Percentiles rank a stretch among this genome's conserved stretches.
Conservation (phyloP, 2,113 vertebrate genomes). For the Albula goreensis region DNA sequence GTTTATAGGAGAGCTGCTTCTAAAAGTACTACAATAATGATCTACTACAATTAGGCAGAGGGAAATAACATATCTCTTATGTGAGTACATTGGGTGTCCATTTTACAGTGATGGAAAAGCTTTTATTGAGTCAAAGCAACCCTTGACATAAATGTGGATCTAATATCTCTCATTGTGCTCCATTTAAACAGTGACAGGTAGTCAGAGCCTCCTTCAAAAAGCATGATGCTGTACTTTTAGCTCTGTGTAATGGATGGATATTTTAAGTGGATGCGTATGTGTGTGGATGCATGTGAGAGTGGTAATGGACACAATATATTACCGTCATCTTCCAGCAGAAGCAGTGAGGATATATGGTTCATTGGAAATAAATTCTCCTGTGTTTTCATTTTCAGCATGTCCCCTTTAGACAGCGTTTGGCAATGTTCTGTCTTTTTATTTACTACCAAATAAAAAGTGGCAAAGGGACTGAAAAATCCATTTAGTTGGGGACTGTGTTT, state of each 20-base stretch:
- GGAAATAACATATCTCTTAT: neutral
- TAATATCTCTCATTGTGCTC: neutral
- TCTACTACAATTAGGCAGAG: conserved; percentile 15
- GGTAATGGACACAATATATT: neutral
- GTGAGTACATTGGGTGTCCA: conserved; percentile 16
- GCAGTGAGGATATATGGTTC: neutral
- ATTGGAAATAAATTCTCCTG: neutral
- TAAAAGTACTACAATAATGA: conserved; percentile 11
- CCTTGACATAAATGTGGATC: conserved; percentile 20
- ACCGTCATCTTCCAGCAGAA: neutral
- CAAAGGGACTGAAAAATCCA: conserved; percentile 35
- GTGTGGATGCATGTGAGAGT: conserved; percentile 6
- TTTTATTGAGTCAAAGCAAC: conserved; percentile 20
- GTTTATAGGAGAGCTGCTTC: conserved; percentile 21
- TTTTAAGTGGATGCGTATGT: neutral
- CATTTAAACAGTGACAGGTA: neutral
- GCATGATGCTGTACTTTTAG: neutral
- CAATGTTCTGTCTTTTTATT: conserved; percentile 46
- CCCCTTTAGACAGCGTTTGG: neutral
- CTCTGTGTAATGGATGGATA: neutral
- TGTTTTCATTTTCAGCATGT: neutral
- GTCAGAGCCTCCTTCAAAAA: neutral
- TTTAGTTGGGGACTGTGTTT: conserved; percentile 51
- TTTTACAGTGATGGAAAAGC: conserved; percentile 13
- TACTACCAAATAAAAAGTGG: conserved; percentile 46